Evolutionary conservation across 1,140 invertebrate genomes (phyloP).

Genomic region (Dufourea novaeangliae): DNA sequence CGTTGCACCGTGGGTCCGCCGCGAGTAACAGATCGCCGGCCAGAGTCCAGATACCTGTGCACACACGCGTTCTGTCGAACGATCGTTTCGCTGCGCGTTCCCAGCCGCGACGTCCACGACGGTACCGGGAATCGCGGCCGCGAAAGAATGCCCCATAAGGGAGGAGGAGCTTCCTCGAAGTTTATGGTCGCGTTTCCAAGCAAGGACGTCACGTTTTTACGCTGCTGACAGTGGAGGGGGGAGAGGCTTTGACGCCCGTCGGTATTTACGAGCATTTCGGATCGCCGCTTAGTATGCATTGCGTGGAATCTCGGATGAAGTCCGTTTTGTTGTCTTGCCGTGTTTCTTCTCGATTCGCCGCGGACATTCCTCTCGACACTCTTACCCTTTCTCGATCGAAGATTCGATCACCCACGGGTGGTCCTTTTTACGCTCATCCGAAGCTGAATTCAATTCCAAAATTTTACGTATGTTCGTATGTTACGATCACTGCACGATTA

Average conservation of each 20-base stretch:
- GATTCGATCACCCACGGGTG: too few relatives aligned
- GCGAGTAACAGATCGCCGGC: slow-evolving; percentile 7
- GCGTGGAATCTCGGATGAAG: background rate
- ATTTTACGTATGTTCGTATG: too few relatives aligned
- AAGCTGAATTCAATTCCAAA: too few relatives aligned
- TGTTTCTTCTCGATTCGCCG: too few relatives aligned
- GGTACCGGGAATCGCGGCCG: slow-evolving; percentile 20
- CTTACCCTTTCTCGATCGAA: too few relatives aligned
- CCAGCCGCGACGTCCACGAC: background rate
- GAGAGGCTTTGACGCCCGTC: background rate
- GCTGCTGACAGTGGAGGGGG: too few relatives aligned
- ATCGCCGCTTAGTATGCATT: background rate
- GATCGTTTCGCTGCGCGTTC: background rate
- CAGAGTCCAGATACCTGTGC: too few relatives aligned
- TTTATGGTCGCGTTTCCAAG: slow-evolving; percentile 6
- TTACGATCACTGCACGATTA: too few relatives aligned
- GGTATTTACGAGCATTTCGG: background rate
- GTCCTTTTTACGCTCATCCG: too few relatives aligned
- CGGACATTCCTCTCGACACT: too few relatives aligned
- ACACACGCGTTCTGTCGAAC: background rate
- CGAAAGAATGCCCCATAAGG: slow-evolving; percentile 24
- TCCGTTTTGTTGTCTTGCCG: background rate
- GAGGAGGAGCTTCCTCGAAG: slow-evolving; percentile 22
- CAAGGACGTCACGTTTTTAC: slow-evolving; percentile 26
- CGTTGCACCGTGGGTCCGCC: background rate